Percentiles rank a stretch among this genome's conserved stretches.
Evolutionary conservation across 2,888 invertebrate genomes (phyloP).

Genomic region (Erebia palarica): DNA sequence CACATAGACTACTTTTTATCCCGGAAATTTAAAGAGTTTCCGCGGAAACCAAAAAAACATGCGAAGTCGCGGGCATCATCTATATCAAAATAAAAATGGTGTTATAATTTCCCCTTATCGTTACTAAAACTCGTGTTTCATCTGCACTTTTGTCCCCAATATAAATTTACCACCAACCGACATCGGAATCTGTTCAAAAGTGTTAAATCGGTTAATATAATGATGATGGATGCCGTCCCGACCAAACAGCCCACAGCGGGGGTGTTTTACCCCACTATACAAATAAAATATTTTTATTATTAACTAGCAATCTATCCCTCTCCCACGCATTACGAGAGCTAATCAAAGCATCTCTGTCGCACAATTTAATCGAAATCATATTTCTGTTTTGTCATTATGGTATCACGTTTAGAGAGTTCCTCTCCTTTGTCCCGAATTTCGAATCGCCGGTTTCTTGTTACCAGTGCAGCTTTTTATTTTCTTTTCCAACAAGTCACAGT

Average conservation of each 20-base stretch:
- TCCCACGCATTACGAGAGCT: slow-evolving; percentile 57
- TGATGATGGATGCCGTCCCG: slow-evolving; percentile 80
- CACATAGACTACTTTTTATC: too few relatives aligned
- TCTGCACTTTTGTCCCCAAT: slow-evolving; percentile 53
- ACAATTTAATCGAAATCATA: slow-evolving; percentile 81
- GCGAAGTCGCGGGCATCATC: too few relatives aligned
- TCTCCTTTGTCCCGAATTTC: slow-evolving; percentile 76
- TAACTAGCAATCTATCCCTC: slow-evolving; percentile 69
- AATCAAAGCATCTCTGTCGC: slow-evolving; percentile 62
- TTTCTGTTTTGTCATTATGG: slow-evolving; percentile 83
- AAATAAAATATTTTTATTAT: slow-evolving; percentile 82
- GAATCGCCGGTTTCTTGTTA: slow-evolving; percentile 78
- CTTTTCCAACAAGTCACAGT: slow-evolving; percentile 64
- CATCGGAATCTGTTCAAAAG: slow-evolving; percentile 79
- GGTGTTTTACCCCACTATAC: slow-evolving; percentile 81
- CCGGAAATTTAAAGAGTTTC: too few relatives aligned
- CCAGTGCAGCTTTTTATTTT: slow-evolving; percentile 68
- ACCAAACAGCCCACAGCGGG: slow-evolving; percentile 81
- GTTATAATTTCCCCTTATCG: not conserved
- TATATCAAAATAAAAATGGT: not conserved
- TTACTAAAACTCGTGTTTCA: slow-evolving; percentile 39
- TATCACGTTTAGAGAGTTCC: slow-evolving; percentile 78
- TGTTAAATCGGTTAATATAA: slow-evolving; percentile 83
- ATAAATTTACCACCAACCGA: slow-evolving; percentile 63
- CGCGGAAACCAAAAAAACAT: too few relatives aligned